phyloP scores from a whole-genome alignment of 2,888 invertebrate genomes.

The Callyntrura sp. region DNA sequence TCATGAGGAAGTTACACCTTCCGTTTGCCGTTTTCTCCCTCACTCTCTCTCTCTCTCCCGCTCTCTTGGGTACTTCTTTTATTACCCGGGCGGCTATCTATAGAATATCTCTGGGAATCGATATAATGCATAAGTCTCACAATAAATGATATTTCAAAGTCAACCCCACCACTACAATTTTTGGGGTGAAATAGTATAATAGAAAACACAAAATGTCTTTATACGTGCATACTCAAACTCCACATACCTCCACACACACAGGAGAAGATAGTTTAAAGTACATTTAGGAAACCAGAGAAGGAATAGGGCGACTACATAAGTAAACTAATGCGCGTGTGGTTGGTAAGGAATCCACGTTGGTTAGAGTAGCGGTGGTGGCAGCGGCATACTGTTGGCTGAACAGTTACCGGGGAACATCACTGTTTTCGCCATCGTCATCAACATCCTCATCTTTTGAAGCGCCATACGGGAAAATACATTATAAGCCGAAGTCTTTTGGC shows the following conservation, averaged over 20 bases:
- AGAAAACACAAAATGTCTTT: conserved; percentile 4
- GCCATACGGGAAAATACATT: no score
- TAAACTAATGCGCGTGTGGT: conserved; percentile 47
- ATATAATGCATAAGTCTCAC: no score
- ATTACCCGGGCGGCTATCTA: no score
- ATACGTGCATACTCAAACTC: not conserved
- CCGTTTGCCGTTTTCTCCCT: conserved; percentile 76
- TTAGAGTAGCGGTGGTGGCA: conserved; percentile 26
- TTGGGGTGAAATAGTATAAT: conserved; percentile 21
- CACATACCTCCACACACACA: no score
- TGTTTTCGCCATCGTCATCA: no score
- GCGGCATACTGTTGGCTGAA: conserved; percentile 8
- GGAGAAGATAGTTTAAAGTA: not conserved
- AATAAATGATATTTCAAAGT: conserved; percentile 23
- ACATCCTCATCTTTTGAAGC: conserved; percentile 1
- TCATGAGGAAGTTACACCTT: conserved; percentile 79
- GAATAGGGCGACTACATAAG: not conserved
- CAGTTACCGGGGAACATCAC: no score
- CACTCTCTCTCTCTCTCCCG: conserved; percentile 31
- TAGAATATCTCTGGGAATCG: no score
- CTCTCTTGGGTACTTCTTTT: no score
- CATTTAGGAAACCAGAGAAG: not conserved
- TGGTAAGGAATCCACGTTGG: conserved; percentile 55
- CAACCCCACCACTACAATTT: not conserved
- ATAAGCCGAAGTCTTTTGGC: no score